Evolutionary conservation across 2,797 vertebrate species (phyloP).

Genomic region (Myotis planiceps): DNA sequence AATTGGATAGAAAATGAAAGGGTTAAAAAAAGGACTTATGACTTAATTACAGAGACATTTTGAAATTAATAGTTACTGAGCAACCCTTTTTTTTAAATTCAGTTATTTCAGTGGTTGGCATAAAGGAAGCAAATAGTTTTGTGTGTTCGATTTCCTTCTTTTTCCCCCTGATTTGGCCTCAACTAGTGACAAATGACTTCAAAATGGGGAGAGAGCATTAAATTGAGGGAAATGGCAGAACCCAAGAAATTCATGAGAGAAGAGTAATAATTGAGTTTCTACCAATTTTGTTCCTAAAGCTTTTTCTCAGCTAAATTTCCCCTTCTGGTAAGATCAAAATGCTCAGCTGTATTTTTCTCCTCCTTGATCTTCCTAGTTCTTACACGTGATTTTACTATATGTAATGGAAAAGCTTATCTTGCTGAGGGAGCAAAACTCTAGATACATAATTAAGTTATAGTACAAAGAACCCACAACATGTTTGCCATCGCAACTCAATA

Average conservation of each 20-base stretch:
- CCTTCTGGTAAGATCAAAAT: not conserved
- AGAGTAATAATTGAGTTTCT: constrained; percentile 36
- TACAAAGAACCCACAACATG: not conserved
- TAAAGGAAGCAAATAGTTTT: not conserved
- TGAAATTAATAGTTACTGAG: not conserved
- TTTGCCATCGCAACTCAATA: not conserved
- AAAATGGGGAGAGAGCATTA: not conserved
- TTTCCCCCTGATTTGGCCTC: not conserved
- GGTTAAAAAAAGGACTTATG: not conserved
- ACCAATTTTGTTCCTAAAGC: constrained; percentile 4
- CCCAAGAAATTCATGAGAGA: not conserved
- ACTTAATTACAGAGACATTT: not conserved
- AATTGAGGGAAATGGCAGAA: not conserved
- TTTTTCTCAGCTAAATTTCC: not conserved
- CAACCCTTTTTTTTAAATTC: not conserved
- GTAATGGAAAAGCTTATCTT: constrained; percentile 40
- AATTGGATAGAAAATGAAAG: not conserved
- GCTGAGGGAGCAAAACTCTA: not conserved
- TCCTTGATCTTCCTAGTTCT: constrained; percentile 23
- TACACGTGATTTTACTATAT: not conserved
- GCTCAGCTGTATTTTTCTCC: not conserved
- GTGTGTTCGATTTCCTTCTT: not conserved
- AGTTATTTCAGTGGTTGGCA: not conserved
- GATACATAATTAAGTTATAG: not conserved
- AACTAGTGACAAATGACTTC: not conserved